Base-by-base conservation (phyloP, 2,888 invertebrate genomes). In the Trichacis sp. region DNA sequence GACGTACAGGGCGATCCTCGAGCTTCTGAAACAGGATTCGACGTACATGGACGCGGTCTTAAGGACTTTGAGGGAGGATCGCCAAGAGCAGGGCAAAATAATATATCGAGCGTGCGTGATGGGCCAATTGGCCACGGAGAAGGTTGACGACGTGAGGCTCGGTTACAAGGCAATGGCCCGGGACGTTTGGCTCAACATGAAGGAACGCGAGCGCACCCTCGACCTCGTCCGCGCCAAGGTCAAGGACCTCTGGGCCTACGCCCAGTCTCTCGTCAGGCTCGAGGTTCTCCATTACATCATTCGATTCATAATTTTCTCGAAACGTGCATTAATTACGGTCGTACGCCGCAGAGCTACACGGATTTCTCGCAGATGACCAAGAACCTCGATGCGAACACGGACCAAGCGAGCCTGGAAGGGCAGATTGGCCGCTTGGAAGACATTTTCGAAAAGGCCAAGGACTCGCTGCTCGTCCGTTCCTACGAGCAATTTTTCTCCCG, bases 51-150 rank as follows among this genome's bases (percentile, higher is more conserved):
- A 90, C 46, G 88, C 88, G 0, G 88, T 91, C 1, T 77, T 91
- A 53, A 86, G 87, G 33, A 87, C 88, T 0, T 79, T 91, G 46
- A 87, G 87, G 71, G 75, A 86, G 19, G 90, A 92, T 75, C 88
- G 88, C 61, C 81, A 86, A 38, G 86, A 86, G 8, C 91, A 91
- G 80, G 88, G 89, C 42, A 87, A 87, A 73, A 88, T 90, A 64
- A 85, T 91, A 71, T 86, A 89, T 79, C 88, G 87, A 17, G 88
- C 90, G 0, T 90, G 89, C 0, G 87, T 88, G 73, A 87, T 91
- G 85, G 91, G 91, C 0, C 91, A 91, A 74, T 81, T 90, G 1
- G 90, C 90, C 0, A 87, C 88, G 71, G 91, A 91, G 76, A 89
- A 91, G 76, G 82, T 90, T 19, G 89, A 90, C 52, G 89, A 91